Conservation (phyloP, 2,113 vertebrate species). For the Hyla sarda region DNA sequence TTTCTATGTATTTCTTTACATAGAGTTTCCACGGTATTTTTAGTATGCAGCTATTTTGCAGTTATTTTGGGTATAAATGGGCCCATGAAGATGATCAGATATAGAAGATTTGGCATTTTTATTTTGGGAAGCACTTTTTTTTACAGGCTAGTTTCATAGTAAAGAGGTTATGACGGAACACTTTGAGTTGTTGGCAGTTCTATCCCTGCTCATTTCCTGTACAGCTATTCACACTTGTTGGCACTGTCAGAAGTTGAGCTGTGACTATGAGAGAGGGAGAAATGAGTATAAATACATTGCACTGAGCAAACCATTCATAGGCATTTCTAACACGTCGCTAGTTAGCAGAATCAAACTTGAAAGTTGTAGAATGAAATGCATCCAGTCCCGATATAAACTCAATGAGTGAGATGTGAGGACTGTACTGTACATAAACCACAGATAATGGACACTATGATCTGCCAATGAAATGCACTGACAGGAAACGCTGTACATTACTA, state of each 20-base stretch:
- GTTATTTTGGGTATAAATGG: neutral
- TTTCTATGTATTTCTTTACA: neutral
- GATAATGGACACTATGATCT: constrained; percentile 4
- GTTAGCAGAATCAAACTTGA: constrained; percentile 16
- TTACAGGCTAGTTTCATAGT: neutral
- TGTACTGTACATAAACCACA: neutral
- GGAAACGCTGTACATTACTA: neutral
- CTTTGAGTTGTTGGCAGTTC: constrained; percentile 8
- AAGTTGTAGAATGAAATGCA: constrained; percentile 21
- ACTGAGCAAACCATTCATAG: constrained; percentile 28
- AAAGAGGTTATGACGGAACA: neutral
- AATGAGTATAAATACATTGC: neutral
- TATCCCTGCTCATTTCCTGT: constrained; percentile 12
- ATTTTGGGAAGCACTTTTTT: neutral
- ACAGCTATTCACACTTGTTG: constrained; percentile 27
- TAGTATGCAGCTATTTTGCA: neutral
- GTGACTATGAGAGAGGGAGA: neutral
- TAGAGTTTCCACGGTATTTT: neutral
- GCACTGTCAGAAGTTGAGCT: neutral
- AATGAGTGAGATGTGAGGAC: neutral
- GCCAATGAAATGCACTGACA: constrained; percentile 9
- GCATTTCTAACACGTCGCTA: constrained; percentile 8
- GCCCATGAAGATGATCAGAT: neutral
- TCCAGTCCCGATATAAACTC: constrained; percentile 16
- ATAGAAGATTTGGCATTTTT: neutral